Evolutionary conservation across 2,888 invertebrate species (phyloP).

Genomic region (Drosophila tanythrix): DNA sequence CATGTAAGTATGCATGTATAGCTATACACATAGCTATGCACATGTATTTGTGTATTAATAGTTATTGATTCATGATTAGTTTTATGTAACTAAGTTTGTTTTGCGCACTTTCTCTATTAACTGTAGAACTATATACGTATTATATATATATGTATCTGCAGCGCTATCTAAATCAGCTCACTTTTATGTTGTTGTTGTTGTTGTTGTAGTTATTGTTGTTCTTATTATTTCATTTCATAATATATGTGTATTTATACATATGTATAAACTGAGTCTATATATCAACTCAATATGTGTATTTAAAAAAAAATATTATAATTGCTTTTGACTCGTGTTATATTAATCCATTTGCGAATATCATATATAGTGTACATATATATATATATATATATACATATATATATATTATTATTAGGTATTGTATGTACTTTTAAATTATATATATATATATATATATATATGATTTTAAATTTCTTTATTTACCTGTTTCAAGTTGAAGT

Average conservation of each 20-base stretch:
- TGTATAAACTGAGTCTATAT: constrained; percentile 24
- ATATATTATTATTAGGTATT: constrained; percentile 36
- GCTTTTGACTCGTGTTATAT: constrained; percentile 22
- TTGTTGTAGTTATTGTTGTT: constrained; percentile 34
- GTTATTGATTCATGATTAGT: constrained; percentile 17
- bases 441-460: constrained; percentile 10
- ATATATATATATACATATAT: constrained; percentile 22
- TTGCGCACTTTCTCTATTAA: constrained; percentile 46
- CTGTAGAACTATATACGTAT: constrained; percentile 22
- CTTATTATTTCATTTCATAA: constrained; percentile 38
- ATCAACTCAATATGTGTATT: constrained; percentile 62
- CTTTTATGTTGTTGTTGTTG: constrained; percentile 23
- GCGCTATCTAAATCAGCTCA: constrained; percentile 53
- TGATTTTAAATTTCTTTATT: constrained; percentile 16
- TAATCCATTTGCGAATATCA: constrained; percentile 16
- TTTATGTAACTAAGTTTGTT: constrained; percentile 51
- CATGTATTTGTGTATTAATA: constrained; percentile 6
- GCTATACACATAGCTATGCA: constrained; percentile 6
- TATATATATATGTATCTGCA: constrained; percentile 23
- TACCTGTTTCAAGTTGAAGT: constrained; percentile 56
- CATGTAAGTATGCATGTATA: constrained; percentile 1
- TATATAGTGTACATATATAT: constrained; percentile 16
- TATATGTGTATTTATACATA: constrained; percentile 22
- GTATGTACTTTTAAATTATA: constrained; percentile 14
- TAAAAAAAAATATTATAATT: constrained; percentile 47